Conservation (phyloP, 1,140 invertebrate species). For the Lucilia cuprina region DNA sequence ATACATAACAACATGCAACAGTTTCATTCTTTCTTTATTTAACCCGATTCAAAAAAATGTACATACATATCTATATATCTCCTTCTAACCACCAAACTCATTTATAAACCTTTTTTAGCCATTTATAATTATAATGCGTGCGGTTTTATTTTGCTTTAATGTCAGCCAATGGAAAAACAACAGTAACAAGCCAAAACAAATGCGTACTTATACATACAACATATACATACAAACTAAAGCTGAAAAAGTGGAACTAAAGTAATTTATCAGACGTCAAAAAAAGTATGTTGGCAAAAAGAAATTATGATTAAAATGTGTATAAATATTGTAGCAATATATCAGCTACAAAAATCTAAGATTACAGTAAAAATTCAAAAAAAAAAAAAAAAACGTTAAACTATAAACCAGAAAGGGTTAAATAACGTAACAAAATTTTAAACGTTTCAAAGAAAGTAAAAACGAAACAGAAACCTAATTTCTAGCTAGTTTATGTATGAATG, state of each 20-base stretch:
- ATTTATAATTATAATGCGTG: constrained; percentile 27
- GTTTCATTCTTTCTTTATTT: no score
- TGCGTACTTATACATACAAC: no score
- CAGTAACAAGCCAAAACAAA: not conserved
- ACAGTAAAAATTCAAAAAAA: no score
- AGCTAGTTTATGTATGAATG: no score
- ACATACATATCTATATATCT: no score
- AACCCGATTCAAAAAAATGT: no score
- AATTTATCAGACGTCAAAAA: constrained; percentile 21
- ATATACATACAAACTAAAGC: not conserved
- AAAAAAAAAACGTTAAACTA: no score
- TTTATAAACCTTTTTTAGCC: constrained; percentile 9
- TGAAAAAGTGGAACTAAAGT: constrained; percentile 21
- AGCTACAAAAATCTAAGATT: not conserved
- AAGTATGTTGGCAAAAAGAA: not conserved
- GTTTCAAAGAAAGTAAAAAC: no score
- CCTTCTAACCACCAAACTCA: not conserved
- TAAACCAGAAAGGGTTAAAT: no score
- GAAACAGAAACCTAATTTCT: no score
- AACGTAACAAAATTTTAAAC: no score
- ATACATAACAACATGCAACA: no score
- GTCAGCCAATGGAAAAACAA: not conserved
- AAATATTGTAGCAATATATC: constrained; percentile 1
- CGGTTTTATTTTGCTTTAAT: constrained; percentile 4
- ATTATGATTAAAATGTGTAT: not conserved